These are phyloP conservation scores for Tachina fera DNA, from an alignment of 2,888 invertebrate genomes.

Conservation along the genomic window DNA sequence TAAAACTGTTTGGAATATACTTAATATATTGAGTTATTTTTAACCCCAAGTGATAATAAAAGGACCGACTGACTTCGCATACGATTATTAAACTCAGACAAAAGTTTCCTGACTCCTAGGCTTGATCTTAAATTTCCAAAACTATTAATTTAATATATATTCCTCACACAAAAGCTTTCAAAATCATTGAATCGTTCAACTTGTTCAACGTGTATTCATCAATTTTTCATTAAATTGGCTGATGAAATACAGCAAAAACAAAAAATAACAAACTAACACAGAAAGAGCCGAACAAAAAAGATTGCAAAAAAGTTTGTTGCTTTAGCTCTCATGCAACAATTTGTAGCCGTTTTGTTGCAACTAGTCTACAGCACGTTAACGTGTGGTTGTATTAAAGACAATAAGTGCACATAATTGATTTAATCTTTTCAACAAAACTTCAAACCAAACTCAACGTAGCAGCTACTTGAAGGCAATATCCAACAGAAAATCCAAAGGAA, in stretches of 20 bases:
- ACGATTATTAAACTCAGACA: too few species aligned
- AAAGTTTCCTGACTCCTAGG: background rate
- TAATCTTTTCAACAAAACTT: conserved; percentile 64
- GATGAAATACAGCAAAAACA: conserved; percentile 42
- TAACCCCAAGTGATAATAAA: too few species aligned
- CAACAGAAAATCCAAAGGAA: conserved; percentile 14
- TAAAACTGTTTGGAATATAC: too few species aligned
- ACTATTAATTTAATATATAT: background rate
- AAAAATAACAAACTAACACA: background rate
- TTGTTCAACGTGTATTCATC: conserved; percentile 45
- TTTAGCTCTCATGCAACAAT: conserved; percentile 62
- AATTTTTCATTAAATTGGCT: conserved; percentile 42
- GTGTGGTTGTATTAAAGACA: conserved; percentile 50
- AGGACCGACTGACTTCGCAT: too few species aligned
- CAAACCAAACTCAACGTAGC: conserved; percentile 23
- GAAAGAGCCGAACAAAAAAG: background rate
- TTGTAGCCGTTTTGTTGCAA: conserved; percentile 41
- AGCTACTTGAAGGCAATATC: conserved; percentile 53
- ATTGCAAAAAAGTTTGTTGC: conserved; percentile 34
- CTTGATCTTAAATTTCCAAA: background rate
- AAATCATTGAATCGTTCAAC: conserved; percentile 36
- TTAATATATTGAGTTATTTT: too few species aligned
- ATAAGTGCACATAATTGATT: conserved; percentile 67
- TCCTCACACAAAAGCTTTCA: background rate
- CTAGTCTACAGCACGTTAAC: conserved; percentile 6